These are phyloP conservation scores for Asarcornis scutulata DNA, from an alignment of 2,113 vertebrate genomes.

Conservation along the genomic window DNA sequence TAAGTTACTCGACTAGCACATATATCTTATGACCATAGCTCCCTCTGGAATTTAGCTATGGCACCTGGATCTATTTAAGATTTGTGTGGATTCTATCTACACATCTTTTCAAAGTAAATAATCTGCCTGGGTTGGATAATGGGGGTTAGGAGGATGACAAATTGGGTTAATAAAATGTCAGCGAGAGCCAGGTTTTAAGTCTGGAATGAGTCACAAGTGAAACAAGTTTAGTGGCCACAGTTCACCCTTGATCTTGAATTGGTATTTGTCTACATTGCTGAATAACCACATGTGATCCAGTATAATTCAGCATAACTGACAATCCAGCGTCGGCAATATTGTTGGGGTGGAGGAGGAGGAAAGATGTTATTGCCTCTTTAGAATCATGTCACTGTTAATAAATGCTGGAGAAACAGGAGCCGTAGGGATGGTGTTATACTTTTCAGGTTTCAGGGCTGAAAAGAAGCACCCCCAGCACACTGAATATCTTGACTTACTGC, in stretches of 20 bases:
- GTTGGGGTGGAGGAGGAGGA: not conserved
- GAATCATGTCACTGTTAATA: not conserved
- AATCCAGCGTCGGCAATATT: not conserved
- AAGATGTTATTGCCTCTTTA: not conserved
- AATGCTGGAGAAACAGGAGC: not conserved
- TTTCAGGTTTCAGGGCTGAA: not conserved
- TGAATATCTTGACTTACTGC: not conserved
- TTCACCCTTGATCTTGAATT: constrained; percentile 32
- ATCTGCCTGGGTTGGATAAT: constrained; percentile 35
- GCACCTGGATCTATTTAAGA: constrained; percentile 40
- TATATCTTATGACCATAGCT: not conserved
- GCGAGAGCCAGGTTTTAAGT: constrained; percentile 40
- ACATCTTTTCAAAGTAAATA: constrained; percentile 47
- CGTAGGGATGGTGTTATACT: not conserved
- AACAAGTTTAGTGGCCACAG: constrained; percentile 27
- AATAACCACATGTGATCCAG: constrained; percentile 8
- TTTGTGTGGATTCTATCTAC: constrained; percentile 31
- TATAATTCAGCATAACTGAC: not conserved
- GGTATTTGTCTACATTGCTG: constrained; percentile 30
- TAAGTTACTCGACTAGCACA: not conserved
- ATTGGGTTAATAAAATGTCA: constrained; percentile 54
- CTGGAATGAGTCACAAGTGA: constrained; percentile 42
- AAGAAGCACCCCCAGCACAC: not conserved
- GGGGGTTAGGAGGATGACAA: constrained; percentile 38
- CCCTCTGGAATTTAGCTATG: constrained; percentile 14